Conservation (phyloP, 2,888 invertebrate species). For the Cosmorhoe ocellata region DNA sequence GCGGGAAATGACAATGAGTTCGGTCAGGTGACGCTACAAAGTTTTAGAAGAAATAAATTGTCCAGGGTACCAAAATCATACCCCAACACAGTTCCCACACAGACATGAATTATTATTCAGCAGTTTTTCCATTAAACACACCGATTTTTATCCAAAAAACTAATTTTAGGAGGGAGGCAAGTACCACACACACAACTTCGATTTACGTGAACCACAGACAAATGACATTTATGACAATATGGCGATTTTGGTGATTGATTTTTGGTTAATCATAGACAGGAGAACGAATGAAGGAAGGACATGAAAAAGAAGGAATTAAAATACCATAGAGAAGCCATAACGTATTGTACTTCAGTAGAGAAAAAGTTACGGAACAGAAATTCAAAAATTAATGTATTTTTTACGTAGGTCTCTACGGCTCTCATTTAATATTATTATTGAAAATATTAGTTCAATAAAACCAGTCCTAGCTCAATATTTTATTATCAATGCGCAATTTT, state of each 20-base stretch:
- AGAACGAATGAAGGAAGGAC: background rate
- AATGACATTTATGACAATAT: too few species aligned
- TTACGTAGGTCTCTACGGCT: too few species aligned
- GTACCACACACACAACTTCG: slow-evolving; percentile 71
- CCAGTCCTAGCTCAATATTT: too few species aligned
- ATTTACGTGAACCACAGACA: slow-evolving; percentile 60
- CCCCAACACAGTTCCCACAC: slow-evolving; percentile 43
- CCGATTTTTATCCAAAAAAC: slow-evolving; percentile 59
- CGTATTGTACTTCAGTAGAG: too few species aligned
- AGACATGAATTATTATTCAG: slow-evolving; percentile 38
- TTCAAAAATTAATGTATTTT: too few species aligned
- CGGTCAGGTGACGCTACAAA: slow-evolving; percentile 81
- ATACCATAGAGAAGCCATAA: too few species aligned
- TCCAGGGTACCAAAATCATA: slow-evolving; percentile 44
- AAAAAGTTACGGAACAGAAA: too few species aligned
- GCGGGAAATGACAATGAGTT: slow-evolving; percentile 83
- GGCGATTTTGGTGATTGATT: slow-evolving; percentile 9
- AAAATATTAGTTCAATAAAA: too few species aligned
- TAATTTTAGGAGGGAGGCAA: slow-evolving; percentile 71
- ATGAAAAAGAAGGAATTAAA: background rate
- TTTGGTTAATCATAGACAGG: background rate
- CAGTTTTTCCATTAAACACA: slow-evolving; percentile 38
- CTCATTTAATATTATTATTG: too few species aligned
- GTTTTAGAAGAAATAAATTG: slow-evolving; percentile 51
- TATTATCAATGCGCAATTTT: too few species aligned